Base-by-base conservation (phyloP, 1,140 invertebrate species). In the Macrobrachium nipponense region DNA sequence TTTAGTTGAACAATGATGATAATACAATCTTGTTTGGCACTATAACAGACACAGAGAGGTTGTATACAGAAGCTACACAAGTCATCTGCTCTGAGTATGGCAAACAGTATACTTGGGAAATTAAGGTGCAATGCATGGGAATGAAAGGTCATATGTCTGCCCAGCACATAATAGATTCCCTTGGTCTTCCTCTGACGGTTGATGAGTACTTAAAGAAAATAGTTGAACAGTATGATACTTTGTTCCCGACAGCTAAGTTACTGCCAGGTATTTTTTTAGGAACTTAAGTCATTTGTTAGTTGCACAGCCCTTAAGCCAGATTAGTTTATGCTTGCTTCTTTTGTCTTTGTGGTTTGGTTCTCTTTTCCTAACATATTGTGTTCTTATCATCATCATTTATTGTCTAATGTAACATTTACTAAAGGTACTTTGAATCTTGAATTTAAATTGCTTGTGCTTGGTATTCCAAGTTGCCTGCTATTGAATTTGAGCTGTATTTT, bases 181-280 rank as follows among this genome's bases (percentile, higher is more conserved):
- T 92, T 27, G 72, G 91, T 8, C 87, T 93, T 60, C 92, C 93
- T 27, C 72, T 93, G 10, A 92, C 92, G 27, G 88, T 90, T 17
- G 90, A 92, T 18, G 91, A 93, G 89, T 94, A 92, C 87, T 60
- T 91, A 36, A 77, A 86, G 17, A 83, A 90, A 58, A 89, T 90
- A 36, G 89, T 90, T 27, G 87, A 86, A 36, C 82, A 90, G 68
- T 90, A 92, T 59, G 89, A 91, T 59, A 85, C 89, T 58, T 72
- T 91, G 43, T 92, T 94, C 81, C 91, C 92, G 5, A 89, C 89
- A 11, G 90, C 90, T 15, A 85, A 90, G 76, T 82, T 91, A 17
- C 86, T 91, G 82, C 90, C 90, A 96, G 98, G 97, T 89, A 89
- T 27, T 77, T 51, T 64, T n/a, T 23, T 62, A 80, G 72, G 43